Conservation (phyloP, 2,888 invertebrate genomes). For the Yponomeuta cagnagella region DNA sequence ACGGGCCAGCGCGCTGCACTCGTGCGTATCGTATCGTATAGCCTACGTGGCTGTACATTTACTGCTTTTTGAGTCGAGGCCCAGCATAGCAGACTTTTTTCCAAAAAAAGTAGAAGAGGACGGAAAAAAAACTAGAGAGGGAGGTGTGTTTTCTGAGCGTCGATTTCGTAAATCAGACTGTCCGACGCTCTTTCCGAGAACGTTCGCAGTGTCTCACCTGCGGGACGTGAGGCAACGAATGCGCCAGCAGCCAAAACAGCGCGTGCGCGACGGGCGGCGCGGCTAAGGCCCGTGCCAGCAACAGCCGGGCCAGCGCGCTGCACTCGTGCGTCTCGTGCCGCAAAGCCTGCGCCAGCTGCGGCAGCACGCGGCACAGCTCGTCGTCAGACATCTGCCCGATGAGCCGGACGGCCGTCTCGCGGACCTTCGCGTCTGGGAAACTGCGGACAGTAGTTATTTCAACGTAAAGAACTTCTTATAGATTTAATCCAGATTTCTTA, state of each 20-base stretch:
- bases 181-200: too few species aligned
- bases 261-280: constrained; percentile 95
- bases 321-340: constrained; percentile 94
- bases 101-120: too few species aligned
- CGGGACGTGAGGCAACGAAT: constrained; percentile 78
- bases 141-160: too few species aligned
- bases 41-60: too few species aligned
- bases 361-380: constrained; percentile 92
- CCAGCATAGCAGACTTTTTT: too few species aligned
- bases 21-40: too few species aligned
- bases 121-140: too few species aligned
- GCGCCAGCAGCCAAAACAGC: constrained; percentile 94
- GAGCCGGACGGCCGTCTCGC: constrained; percentile 89
- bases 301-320: constrained; percentile 83
- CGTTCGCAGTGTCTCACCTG: neutral
- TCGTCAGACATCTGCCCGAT: constrained; percentile 88
- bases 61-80: too few species aligned
- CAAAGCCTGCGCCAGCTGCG: constrained; percentile 93
- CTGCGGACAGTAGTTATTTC: constrained; percentile 52
- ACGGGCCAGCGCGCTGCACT: constrained; percentile 31
- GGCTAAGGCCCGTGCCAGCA: constrained; percentile 66
- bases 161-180: too few species aligned
- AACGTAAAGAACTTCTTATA: too few species aligned
- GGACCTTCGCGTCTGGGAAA: constrained; percentile 93
- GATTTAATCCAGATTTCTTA: too few species aligned